These are phyloP conservation scores for Tympanoctomys barrerae DNA, from an alignment of 2,797 vertebrate species.

Conservation along the genomic window DNA sequence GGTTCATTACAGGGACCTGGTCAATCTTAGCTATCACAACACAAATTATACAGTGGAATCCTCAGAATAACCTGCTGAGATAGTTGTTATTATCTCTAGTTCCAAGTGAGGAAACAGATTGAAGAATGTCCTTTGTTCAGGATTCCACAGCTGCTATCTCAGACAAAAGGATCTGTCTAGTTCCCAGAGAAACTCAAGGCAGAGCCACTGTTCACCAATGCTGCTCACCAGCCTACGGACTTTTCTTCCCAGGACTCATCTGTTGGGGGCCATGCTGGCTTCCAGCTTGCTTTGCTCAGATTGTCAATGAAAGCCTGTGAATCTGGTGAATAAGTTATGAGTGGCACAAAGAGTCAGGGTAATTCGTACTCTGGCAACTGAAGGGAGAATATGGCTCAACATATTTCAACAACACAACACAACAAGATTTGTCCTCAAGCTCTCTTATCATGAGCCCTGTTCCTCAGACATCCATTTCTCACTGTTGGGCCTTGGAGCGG, in stretches of 20 bases:
- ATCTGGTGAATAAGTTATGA: conserved; percentile 24
- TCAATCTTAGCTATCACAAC: background rate
- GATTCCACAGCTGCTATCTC: background rate
- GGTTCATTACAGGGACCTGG: background rate
- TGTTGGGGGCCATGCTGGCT: background rate
- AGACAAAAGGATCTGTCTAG: background rate
- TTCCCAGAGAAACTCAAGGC: background rate
- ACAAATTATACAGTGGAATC: background rate
- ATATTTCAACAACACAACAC: conserved; percentile 52
- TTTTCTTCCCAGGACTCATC: background rate
- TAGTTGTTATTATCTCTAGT: background rate
- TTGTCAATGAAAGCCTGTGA: conserved; percentile 7
- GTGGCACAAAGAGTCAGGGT: conserved; percentile 13
- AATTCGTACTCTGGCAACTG: conserved; percentile 48
- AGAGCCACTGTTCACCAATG: background rate
- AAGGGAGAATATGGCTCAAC: conserved; percentile 44
- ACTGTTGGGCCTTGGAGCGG: background rate
- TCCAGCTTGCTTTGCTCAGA: conserved; percentile 23
- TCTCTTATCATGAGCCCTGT: conserved; percentile 11
- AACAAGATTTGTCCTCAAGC: background rate
- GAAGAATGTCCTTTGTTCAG: background rate
- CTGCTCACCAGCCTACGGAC: too few relatives aligned
- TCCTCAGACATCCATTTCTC: background rate
- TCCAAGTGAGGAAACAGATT: conserved; percentile 29
- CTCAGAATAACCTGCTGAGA: background rate